Base-by-base conservation (phyloP, 2,797 vertebrate species). In the Enteromius viviparus region DNA sequence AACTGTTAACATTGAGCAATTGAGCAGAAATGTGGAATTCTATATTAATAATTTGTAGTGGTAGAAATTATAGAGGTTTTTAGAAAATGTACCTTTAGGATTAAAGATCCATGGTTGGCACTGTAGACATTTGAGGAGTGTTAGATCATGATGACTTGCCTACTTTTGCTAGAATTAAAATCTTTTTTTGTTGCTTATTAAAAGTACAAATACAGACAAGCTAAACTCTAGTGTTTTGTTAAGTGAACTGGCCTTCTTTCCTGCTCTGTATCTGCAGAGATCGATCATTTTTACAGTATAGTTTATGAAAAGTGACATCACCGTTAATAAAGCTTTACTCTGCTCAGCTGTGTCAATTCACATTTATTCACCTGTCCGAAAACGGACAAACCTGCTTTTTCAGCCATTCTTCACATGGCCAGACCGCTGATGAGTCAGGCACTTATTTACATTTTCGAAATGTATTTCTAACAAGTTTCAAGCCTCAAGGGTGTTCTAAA, bases 251-350 rank as follows among this genome's bases (percentile, higher is more conserved):
- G 85, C 60, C 78, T 76, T 74, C 23, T 21, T 75, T 58, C 81
- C 76, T 82, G 76, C 77, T 70, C 77, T 80, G 80, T 83, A 29
- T 55, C 42, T 3, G 68, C 45, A 76, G 71, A 81, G 81, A 85
- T 88, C 84, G 82, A 81, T 89, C 85, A 84, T 86, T 85, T 86
- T 81, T 87, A 86, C 71, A 62, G 78, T 68, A 26, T 42, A 69
- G 60, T 85, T 88, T 85, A 87, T 89, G 60, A 85, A 87, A 77
- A 82, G 84, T 87, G 89, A 88, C 88, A 87, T 85, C 78, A 81
- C 45, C 80, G 80, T 84, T 85, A 87, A 86, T 87, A 85, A 76
- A 85, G 60, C 53, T 78, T 62, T 66, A 80, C 83, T 85, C 84
- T 87, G 80, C 84, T 87, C 78, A 83, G 26, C 58, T 55, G 42